Base-by-base conservation (phyloP, 2,888 invertebrate genomes). In the Coleophora deauratella region DNA sequence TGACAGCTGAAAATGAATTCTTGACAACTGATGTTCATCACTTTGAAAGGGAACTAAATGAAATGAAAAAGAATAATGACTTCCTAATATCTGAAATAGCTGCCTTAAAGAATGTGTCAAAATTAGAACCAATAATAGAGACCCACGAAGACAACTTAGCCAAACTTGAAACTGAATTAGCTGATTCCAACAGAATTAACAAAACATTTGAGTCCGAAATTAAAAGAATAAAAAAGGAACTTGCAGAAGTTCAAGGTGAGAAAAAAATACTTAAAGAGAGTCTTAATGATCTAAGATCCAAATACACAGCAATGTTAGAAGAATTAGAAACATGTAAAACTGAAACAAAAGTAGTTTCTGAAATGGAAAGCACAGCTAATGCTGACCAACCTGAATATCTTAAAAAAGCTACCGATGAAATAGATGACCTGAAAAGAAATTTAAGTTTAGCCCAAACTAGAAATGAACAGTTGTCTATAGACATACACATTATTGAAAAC, bases 31-130 rank as follows among this genome's bases (percentile, higher is more conserved):
- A 86, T 51, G 64, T 86, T 30, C 74, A 80, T 49, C 85, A 85
- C 42, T 68, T 86, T 21, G 91, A 91, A 70, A 88, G 88, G 49
- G 91, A 90, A 64, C 73, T 88, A 35, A 80, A 86, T 43, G 90
- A 91, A 61, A 85, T 91, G 62, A 90, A 90, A 70, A 90, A 90
- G 62, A 92, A 91, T 63, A 92, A 92, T 57, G 91, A 91, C 56
- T 82, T 90, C 44, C 72, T 92, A n/a, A 85, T 91, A 51, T 87
- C 87, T 37, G 91, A 91, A 70, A 78, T 92, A 46, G 86, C 91
- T 34, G 86, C 88, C 37, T 84, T 88, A 39, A 91, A 91, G 59
- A 88, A 86, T 58, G 77, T 80, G n/a, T 86, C 87, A n/a, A 90
- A 90, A 52, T 69, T 92, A 50, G 89, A 91, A 66, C 91, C 92